Evolutionary conservation across 2,113 vertebrate genomes (phyloP), one percentile per base, ranked within the genome.

Genomic region (Archocentrus centrarchus): DNA sequence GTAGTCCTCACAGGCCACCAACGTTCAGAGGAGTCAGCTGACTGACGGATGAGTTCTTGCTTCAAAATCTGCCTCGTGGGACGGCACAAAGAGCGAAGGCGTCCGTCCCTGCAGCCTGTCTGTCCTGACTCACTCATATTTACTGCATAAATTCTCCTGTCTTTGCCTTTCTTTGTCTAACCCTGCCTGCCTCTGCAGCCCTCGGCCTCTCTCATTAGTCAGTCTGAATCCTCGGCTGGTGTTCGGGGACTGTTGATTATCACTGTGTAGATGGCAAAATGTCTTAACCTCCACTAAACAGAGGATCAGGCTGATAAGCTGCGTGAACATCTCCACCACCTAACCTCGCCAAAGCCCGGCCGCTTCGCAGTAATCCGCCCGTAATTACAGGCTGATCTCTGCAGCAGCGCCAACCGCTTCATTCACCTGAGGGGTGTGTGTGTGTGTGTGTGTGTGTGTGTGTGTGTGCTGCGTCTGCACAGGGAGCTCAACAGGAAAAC

Each of bases 271-370:
- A 80, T 57, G 80, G 85, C 75, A 2, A 30, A 84, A 79, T 59
- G 86, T 75, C 73, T 85, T 75, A 85, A 90, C 88, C 88, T 86
- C 78, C 80, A 76, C 89, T 87, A 85, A 88, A 88, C 68, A 44
- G 15, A 44, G 86, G 91, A 87, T 89, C 86, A 88, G 88, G 20
- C 9, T 7, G 4, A 58, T 88, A 86, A 90, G 68, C 87, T 75
- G 84, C 35, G 73, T 50, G 79, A 77, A 9, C 79, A 75, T 30
- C 87, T 77, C 55, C 59, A 6, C n/a, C 39, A 6, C 53, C 47
- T 83, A 39, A 85, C 90, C 85, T 88, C 73, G 0, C 63, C 77
- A 13, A 81, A 79, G 82, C 90, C 64, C 2, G 6, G 27, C 58
- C 62, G 13, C 39, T 78, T 73, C 53, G 39, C 66, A 0, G 10